These are phyloP conservation scores for Selene dorsalis DNA, from an alignment of 2,797 vertebrate species.

Conservation along the genomic window DNA sequence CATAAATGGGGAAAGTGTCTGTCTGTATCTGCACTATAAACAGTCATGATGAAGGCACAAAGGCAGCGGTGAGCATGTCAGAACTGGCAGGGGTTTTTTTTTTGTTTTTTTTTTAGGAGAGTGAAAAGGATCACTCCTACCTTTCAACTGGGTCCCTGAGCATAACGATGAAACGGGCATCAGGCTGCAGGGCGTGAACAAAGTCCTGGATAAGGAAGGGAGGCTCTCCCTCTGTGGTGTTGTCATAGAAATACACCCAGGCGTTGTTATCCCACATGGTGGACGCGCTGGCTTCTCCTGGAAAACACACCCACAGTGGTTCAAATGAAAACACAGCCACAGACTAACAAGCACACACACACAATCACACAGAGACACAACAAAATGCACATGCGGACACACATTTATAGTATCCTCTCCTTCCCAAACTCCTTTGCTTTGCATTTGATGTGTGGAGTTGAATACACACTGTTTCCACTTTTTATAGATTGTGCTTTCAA, in stretches of 20 bases:
- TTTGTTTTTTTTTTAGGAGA: neutral
- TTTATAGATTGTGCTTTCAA: constrained; percentile 11
- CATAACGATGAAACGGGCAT: constrained; percentile 93
- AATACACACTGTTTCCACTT: neutral
- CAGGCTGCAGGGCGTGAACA: constrained; percentile 93
- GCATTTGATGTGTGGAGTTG: neutral
- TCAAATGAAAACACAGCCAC: constrained; percentile 14
- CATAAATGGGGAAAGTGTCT: constrained; percentile 38
- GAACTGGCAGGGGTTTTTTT: neutral
- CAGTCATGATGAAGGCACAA: constrained; percentile 25
- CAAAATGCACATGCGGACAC: constrained; percentile 1
- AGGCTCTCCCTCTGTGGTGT: constrained; percentile 89
- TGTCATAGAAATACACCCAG: constrained; percentile 94
- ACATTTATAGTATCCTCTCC: neutral
- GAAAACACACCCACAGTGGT: constrained; percentile 41
- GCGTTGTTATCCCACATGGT: constrained; percentile 99
- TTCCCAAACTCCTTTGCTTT: neutral
- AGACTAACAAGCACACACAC: neutral
- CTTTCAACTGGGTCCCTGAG: constrained; percentile 97
- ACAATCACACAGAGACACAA: constrained; percentile 5
- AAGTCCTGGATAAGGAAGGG: constrained; percentile 96
- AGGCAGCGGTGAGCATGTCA: neutral
- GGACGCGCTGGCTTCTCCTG: constrained; percentile 97
- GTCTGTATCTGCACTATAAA: constrained; percentile 46
- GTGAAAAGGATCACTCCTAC: constrained; percentile 69